Evolutionary conservation across 2,113 vertebrate species (phyloP), one percentile per base, ranked within the genome.

Genomic region (Montifringilla adamsi): DNA sequence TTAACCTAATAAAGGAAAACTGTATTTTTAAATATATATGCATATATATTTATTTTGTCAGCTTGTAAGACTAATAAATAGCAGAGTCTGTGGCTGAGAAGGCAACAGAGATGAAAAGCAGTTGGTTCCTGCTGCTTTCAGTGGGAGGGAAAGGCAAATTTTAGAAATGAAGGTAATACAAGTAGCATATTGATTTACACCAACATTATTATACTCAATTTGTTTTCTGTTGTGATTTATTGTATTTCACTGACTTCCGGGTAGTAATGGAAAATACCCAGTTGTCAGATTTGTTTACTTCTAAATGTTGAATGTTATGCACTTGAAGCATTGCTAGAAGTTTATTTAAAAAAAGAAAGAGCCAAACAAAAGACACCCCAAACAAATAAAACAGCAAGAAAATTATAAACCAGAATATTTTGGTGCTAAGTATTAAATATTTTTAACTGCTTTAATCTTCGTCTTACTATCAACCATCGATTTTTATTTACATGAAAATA

Each of bases 241-340:
- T 37, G 20, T 46, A 55, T 77, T 70, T 59, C 74, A 37, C 44
- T 77, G 82, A 80, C 77, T 94, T 94, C 83, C 31, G 53, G 31
- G 67, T 63, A 62, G 68, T 73, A 68, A n/a, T 59, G 86, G 59
- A 94, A 96, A 95, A 90, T 87, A 75, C 70, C 15, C 39, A 68
- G 59, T 83, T 88, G 62, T 73, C 16, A 2, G 63, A 35, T 94
- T 83, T 96, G 88, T 96, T 95, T 93, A 58, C 16, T 83, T 85
- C 52, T 2, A 33, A 84, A 72, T 27, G 35, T 53, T 93, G 49
- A 90, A 59, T 64, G 52, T 84, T 88, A 6, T 22, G 43, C 59
- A 72, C 41, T 89, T 78, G 47, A 78, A 81, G 43, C 52, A 55
- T 41, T 67, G 47, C 39, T 85, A 20, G 41, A 80, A 93, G 79